Conservation (phyloP, 2,888 invertebrate species). For the Yponomeuta plumbellus region DNA sequence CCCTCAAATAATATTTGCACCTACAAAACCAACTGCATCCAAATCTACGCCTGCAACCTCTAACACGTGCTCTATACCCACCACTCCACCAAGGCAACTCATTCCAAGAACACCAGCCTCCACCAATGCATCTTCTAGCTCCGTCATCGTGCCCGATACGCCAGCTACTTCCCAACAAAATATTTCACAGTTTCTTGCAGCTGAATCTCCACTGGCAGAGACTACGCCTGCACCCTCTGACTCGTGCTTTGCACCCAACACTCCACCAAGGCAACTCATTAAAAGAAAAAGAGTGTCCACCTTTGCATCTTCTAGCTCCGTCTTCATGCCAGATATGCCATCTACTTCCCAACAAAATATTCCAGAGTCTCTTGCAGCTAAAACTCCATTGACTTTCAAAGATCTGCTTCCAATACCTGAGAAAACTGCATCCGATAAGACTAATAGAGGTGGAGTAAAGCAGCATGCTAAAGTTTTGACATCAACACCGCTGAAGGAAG, state of each 20-base stretch:
- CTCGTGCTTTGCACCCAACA: slow-evolving; percentile 1
- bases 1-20: too few species aligned
- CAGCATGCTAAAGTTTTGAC: slow-evolving; percentile 35
- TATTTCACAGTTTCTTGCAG: background rate
- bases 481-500: slow-evolving; percentile 33
- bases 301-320: slow-evolving; percentile 1
- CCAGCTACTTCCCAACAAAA: too few species aligned
- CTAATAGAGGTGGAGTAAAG: slow-evolving; percentile 30
- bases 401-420: slow-evolving; percentile 28
- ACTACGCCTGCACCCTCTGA: slow-evolving; percentile 1
- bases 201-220: background rate
- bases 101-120: too few species aligned
- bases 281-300: background rate
- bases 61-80: too few species aligned
- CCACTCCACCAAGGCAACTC: too few species aligned
- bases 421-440: slow-evolving; percentile 24
- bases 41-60: too few species aligned
- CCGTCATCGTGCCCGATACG: too few species aligned
- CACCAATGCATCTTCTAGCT: too few species aligned
- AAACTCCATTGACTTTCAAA: slow-evolving; percentile 26
- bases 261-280: slow-evolving; percentile 1
- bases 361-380: too few species aligned
- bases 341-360: background rate
- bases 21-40: too few species aligned
- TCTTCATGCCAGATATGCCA: slow-evolving; percentile 1